Conservation (phyloP, 1,140 invertebrate genomes). For the Drosophila gunungcola region DNA sequence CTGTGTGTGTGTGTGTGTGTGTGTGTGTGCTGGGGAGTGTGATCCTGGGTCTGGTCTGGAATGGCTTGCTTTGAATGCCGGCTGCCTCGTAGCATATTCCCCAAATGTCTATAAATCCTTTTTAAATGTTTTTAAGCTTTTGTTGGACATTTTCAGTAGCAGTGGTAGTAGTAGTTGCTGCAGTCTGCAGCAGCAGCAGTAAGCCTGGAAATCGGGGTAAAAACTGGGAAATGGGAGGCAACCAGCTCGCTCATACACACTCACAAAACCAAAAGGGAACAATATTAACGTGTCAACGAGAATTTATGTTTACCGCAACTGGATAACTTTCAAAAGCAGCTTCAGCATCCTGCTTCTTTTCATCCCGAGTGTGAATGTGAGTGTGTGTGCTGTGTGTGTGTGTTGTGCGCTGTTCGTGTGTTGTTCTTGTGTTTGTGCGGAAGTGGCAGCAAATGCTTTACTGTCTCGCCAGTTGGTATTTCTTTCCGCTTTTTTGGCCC, state of each 20-base stretch:
- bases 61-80: slow-evolving; percentile 48
- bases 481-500: slow-evolving; percentile 50
- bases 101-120: slow-evolving; percentile 84
- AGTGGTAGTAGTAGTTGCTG: slow-evolving; percentile 39
- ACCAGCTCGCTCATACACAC: slow-evolving; percentile 17
- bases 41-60: slow-evolving; percentile 37
- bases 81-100: slow-evolving; percentile 72
- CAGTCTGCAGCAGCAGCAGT: slow-evolving; percentile 36
- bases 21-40: slow-evolving; percentile 21
- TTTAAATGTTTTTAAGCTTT: slow-evolving; percentile 84
- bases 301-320: slow-evolving; percentile 84
- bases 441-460: slow-evolving; percentile 82
- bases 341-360: slow-evolving; percentile 55
- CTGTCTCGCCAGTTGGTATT: slow-evolving; percentile 78
- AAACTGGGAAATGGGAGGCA: background rate
- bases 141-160: slow-evolving; percentile 75
- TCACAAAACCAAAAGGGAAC: slow-evolving; percentile 78
- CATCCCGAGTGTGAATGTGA: slow-evolving; percentile 6
- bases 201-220: slow-evolving; percentile 13
- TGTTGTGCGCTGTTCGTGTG: background rate
- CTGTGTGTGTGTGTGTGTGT: slow-evolving; percentile 9
- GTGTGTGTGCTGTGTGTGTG: slow-evolving; percentile 11
- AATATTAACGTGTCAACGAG: slow-evolving; percentile 83
- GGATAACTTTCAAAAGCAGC: slow-evolving; percentile 82
- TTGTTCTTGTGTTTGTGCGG: slow-evolving; percentile 37